Evolutionary conservation across 2,797 vertebrate species (phyloP).

Genomic region (Apogon talboti): DNA sequence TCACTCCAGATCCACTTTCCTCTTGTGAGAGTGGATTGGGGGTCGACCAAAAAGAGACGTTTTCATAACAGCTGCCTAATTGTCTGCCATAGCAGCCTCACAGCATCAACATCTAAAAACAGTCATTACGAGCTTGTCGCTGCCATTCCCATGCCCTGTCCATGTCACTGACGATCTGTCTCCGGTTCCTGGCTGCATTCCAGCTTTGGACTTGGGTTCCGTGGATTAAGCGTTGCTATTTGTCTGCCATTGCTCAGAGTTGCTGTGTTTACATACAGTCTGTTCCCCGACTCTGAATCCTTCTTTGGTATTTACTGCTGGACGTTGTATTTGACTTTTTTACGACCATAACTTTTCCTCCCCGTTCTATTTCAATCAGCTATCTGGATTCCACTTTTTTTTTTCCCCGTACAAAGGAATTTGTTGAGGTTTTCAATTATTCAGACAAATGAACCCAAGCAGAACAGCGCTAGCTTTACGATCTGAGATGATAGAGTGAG

Average conservation of each 20-base stretch:
- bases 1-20: no score
- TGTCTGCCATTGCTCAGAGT: slow-evolving; percentile 40
- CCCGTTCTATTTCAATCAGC: slow-evolving; percentile 33
- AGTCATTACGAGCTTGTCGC: slow-evolving; percentile 35
- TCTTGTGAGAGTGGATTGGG: slow-evolving; percentile 25
- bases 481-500: slow-evolving; percentile 46
- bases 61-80: slow-evolving; percentile 13
- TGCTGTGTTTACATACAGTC: slow-evolving; percentile 68
- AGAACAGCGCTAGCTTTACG: slow-evolving; percentile 15
- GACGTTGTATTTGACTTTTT: slow-evolving; percentile 43
- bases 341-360: slow-evolving; percentile 23
- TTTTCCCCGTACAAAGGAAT: slow-evolving; percentile 6
- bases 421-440: slow-evolving; percentile 10
- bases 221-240: slow-evolving; percentile 45
- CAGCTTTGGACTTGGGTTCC: slow-evolving; percentile 34
- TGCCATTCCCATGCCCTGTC: slow-evolving; percentile 68
- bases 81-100: slow-evolving; percentile 42
- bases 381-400: slow-evolving; percentile 18
- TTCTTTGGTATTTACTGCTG: slow-evolving; percentile 52
- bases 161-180: slow-evolving; percentile 50
- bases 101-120: slow-evolving; percentile 44
- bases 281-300: slow-evolving; percentile 50
- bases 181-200: slow-evolving; percentile 25
- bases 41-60: slow-evolving; percentile 20
- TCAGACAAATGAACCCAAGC: slow-evolving; percentile 17